These are phyloP conservation scores for Orchesella cincta DNA, from an alignment of 1,140 invertebrate species.

Conservation along the genomic window DNA sequence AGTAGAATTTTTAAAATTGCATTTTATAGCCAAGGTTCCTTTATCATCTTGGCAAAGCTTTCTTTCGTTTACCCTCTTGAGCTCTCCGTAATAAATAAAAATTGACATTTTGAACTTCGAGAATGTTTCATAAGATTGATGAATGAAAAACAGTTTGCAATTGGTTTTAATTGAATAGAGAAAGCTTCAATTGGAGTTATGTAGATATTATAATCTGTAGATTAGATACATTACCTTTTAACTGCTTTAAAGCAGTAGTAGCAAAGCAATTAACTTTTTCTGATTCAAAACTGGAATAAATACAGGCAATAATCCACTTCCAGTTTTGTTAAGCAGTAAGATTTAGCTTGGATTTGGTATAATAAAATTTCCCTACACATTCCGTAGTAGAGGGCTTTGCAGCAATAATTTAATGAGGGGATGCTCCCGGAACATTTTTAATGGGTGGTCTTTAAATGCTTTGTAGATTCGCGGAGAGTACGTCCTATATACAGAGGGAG, in stretches of 20 bases:
- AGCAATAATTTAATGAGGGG: not conserved
- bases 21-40: not conserved
- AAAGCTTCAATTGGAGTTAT: not conserved
- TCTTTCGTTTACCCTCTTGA: not conserved
- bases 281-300: not conserved
- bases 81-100: not conserved
- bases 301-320: not conserved
- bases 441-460: not conserved
- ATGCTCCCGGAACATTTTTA: no score
- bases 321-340: not conserved
- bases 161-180: not conserved
- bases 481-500: not conserved
- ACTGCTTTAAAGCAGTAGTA: not conserved
- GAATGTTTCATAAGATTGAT: not conserved
- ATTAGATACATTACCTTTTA: not conserved
- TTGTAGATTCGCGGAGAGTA: constrained; percentile 20
- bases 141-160: not conserved
- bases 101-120: not conserved
- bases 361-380: not conserved
- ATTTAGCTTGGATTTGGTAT: not conserved
- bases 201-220: not conserved
- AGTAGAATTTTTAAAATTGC: not conserved
- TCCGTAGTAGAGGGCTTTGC: no score
- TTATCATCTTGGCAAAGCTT: not conserved
- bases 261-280: no score